Percentiles rank a stretch among this genome's conserved stretches.
These are phyloP conservation scores for Albula goreensis DNA, from an alignment of 2,113 vertebrate species.

Conservation along the genomic window DNA sequence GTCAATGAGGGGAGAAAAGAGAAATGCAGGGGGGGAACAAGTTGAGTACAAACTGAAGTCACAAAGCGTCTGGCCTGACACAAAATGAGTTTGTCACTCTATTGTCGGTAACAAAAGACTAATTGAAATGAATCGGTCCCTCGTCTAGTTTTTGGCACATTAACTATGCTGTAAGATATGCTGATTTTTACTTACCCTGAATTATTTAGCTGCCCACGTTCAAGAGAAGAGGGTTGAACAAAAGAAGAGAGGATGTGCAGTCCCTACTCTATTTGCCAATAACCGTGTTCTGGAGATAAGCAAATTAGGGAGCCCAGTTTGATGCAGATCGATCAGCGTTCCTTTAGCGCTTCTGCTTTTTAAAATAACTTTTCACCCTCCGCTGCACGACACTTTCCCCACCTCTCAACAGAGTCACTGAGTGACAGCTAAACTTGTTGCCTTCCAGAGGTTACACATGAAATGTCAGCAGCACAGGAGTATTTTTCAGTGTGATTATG, in stretches of 20 bases:
- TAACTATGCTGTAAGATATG: conserved; percentile 86
- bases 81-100: conserved; percentile 79
- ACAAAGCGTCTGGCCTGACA: conserved; percentile 66
- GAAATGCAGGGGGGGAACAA: conserved; percentile 33
- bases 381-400: not conserved
- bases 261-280: not conserved
- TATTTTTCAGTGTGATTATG: too few relatives aligned
- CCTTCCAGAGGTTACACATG: not conserved
- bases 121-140: conserved; percentile 84
- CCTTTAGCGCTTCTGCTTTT: not conserved
- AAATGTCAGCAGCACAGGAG: not conserved
- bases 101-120: conserved; percentile 87
- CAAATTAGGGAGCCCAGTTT: conserved; percentile 23
- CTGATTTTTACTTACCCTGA: conserved; percentile 78
- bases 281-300: conserved; percentile 25
- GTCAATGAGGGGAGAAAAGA: conserved; percentile 56
- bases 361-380: not conserved
- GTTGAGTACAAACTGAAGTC: conserved; percentile 69
- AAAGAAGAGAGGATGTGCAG: conserved; percentile 32
- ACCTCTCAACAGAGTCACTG: not conserved
- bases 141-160: conserved; percentile 83
- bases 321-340: conserved; percentile 11
- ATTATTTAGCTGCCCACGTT: conserved; percentile 81
- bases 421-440: not conserved
- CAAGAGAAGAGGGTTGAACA: conserved; percentile 54